These are phyloP conservation scores for Lindbergichthys nudifrons DNA, from an alignment of 2,797 vertebrate species.

Conservation along the genomic window DNA sequence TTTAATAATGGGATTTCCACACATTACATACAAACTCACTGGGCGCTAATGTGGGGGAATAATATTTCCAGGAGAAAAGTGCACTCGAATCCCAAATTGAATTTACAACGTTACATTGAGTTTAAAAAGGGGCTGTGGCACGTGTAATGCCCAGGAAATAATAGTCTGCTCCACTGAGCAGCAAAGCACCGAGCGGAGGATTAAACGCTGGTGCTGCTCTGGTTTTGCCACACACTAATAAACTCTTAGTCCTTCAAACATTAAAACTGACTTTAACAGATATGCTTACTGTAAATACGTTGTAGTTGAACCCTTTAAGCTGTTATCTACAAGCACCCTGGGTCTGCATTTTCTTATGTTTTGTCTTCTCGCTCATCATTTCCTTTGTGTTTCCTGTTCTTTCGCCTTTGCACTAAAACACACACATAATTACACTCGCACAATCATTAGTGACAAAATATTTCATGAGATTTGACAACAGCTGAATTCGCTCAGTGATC, in stretches of 20 bases:
- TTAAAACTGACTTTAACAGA: constrained; percentile 34
- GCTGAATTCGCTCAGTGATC: constrained; percentile 33
- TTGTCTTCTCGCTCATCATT: constrained; percentile 48
- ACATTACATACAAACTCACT: constrained; percentile 63
- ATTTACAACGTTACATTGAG: constrained; percentile 69
- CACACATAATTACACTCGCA: not conserved
- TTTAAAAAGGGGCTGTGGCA: constrained; percentile 59
- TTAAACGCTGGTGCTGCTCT: constrained; percentile 50
- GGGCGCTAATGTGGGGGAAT: constrained; percentile 62
- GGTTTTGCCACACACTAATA: constrained; percentile 36
- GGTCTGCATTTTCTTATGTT: constrained; percentile 57
- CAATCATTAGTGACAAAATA: constrained; percentile 29
- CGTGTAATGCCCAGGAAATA: constrained; percentile 65
- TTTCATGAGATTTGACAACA: constrained; percentile 46
- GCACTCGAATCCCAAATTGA: constrained; percentile 66
- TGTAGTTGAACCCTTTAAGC: constrained; percentile 26
- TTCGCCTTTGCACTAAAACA: constrained; percentile 18
- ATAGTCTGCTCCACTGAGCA: constrained; percentile 55
- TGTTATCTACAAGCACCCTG: constrained; percentile 36
- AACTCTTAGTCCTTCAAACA: constrained; percentile 26
- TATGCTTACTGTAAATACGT: constrained; percentile 54
- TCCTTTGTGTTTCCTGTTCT: constrained; percentile 31
- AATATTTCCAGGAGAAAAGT: constrained; percentile 62
- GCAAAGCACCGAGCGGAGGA: constrained; percentile 43
- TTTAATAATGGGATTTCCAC: constrained; percentile 73